Conservation (phyloP, 2,797 vertebrate species). For the Percopsis omiscomaycus region DNA sequence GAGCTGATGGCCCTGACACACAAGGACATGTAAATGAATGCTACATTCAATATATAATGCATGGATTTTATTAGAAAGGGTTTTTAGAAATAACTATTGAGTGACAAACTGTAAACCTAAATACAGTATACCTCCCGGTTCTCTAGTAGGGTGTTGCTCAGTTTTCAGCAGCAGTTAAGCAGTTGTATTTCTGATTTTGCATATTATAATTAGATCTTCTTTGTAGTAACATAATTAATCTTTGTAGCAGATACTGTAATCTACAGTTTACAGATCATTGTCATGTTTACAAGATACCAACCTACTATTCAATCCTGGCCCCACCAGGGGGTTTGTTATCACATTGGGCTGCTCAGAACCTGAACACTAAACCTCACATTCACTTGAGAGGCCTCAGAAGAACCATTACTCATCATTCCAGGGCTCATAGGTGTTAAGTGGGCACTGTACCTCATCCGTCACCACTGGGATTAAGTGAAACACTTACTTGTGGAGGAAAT, state of each 20-base stretch:
- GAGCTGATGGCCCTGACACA: slow-evolving; percentile 91
- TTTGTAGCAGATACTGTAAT: slow-evolving; percentile 10
- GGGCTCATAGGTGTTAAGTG: slow-evolving; percentile 63
- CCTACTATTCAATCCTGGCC: slow-evolving; percentile 18
- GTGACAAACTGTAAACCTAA: background rate
- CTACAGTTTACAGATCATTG: slow-evolving; percentile 14
- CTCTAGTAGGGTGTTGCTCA: no score
- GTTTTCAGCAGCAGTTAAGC: no score
- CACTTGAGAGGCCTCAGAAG: slow-evolving; percentile 46
- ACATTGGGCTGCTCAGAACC: slow-evolving; percentile 37
- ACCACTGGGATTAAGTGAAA: slow-evolving; percentile 37
- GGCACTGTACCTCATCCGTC: slow-evolving; percentile 60
- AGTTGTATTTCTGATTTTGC: no score
- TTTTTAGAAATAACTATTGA: slow-evolving; percentile 24
- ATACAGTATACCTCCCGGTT: background rate
- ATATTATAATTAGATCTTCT: no score
- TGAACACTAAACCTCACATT: slow-evolving; percentile 19
- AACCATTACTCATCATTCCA: slow-evolving; percentile 61
- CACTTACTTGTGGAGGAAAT: slow-evolving; percentile 95
- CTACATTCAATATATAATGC: slow-evolving; percentile 17
- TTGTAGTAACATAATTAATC: slow-evolving; percentile 1
- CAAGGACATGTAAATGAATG: slow-evolving; percentile 39
- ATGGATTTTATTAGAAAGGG: slow-evolving; percentile 16
- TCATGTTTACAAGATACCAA: slow-evolving; percentile 35
- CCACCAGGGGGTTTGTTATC: slow-evolving; percentile 14